Percentiles rank a stretch among this genome's conserved stretches.
These are phyloP conservation scores for Leptogaster cylindrica DNA, from an alignment of 2,888 invertebrate species.

Conservation along the genomic window DNA sequence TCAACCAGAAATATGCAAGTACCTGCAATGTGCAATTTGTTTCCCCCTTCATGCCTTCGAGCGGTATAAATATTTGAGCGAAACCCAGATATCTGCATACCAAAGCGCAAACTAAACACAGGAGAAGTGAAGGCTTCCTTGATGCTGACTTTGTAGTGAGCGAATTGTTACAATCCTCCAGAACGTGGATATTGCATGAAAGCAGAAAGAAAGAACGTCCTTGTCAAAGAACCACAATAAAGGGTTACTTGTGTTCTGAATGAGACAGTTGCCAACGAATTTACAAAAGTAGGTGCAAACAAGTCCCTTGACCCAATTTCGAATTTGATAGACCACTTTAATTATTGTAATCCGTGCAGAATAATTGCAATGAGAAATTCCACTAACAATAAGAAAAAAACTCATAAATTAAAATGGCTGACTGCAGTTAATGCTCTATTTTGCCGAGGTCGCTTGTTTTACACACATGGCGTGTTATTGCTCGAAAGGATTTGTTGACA, in stretches of 20 bases:
- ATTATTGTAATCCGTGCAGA: too few species aligned
- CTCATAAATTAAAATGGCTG: too few species aligned
- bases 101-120: background rate
- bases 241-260: slow-evolving; percentile 14
- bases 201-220: slow-evolving; percentile 16
- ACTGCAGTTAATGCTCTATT: too few species aligned
- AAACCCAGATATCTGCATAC: background rate
- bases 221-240: slow-evolving; percentile 9
- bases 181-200: background rate
- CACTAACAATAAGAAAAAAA: too few species aligned
- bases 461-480: too few species aligned
- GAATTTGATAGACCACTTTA: too few species aligned
- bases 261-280: background rate
- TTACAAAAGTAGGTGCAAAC: background rate
- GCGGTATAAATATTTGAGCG: slow-evolving; percentile 21
- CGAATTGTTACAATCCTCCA: slow-evolving; percentile 13
- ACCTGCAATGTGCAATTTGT: slow-evolving; percentile 5
- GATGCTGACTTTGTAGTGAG: slow-evolving; percentile 10
- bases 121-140: background rate
- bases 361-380: too few species aligned
- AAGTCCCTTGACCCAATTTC: slow-evolving; percentile 14
- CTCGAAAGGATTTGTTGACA: too few species aligned
- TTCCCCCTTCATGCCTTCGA: background rate
- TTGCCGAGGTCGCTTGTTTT: too few species aligned
- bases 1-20: background rate